Conservation (phyloP, 1,140 invertebrate genomes). For the Listronotus bonariensis region DNA sequence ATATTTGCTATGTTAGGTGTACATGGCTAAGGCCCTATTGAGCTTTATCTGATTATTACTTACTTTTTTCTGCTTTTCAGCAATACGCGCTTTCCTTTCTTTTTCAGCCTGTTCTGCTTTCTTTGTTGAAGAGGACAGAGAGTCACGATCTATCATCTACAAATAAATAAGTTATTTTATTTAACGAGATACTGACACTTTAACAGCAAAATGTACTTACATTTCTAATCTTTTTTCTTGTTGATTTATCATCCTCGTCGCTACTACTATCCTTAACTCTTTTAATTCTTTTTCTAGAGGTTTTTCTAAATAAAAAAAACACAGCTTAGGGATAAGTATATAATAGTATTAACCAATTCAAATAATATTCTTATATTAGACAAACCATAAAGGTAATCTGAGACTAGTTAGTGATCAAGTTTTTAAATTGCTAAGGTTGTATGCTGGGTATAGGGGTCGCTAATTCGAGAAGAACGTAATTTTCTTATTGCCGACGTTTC, state of each 20-base stretch:
- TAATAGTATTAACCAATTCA: background rate
- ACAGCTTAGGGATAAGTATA: background rate
- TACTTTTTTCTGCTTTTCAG: slow-evolving; percentile 83
- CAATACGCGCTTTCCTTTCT: slow-evolving; percentile 83
- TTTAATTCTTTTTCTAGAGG: slow-evolving; percentile 43
- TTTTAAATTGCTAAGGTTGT: too few relatives aligned
- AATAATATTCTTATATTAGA: background rate
- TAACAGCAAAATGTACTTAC: slow-evolving; percentile 26
- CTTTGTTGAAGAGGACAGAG: slow-evolving; percentile 78
- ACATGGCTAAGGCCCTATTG: too few relatives aligned
- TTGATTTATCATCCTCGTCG: slow-evolving; percentile 48
- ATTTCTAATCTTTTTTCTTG: slow-evolving; percentile 50
- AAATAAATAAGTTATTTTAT: slow-evolving; percentile 15
- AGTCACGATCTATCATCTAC: slow-evolving; percentile 44
- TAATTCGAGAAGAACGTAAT: too few relatives aligned
- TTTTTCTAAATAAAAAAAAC: slow-evolving; percentile 24
- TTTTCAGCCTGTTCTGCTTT: slow-evolving; percentile 88
- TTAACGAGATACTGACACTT: background rate
- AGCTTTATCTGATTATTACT: too few relatives aligned
- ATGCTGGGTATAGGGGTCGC: too few relatives aligned
- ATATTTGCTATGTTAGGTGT: too few relatives aligned
- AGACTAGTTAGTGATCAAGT: too few relatives aligned
- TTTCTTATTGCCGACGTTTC: too few relatives aligned
- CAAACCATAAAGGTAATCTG: too few relatives aligned
- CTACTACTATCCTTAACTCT: slow-evolving; percentile 47